Conservation (phyloP, 2,888 invertebrate species). For the Brenthis ino region DNA sequence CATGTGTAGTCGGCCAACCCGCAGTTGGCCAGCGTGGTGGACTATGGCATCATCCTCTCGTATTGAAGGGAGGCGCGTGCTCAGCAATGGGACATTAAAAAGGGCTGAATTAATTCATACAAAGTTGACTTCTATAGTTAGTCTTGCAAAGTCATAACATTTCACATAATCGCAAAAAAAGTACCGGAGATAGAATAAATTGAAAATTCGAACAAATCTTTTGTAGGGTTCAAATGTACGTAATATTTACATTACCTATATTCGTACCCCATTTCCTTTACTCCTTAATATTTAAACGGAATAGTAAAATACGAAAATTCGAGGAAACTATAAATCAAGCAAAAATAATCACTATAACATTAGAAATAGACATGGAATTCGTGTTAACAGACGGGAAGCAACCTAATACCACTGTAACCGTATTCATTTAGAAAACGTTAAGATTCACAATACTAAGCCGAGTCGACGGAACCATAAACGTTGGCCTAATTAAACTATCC, state of each 20-base stretch:
- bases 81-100: too few species aligned
- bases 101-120: too few species aligned
- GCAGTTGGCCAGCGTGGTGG: too few species aligned
- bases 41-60: too few species aligned
- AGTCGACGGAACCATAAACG: slow-evolving; percentile 12
- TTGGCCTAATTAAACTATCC: slow-evolving; percentile 16
- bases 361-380: slow-evolving; percentile 4
- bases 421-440: slow-evolving; percentile 15
- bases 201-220: too few species aligned
- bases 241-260: not conserved
- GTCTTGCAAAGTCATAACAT: too few species aligned
- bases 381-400: slow-evolving; percentile 15
- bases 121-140: too few species aligned
- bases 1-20: too few species aligned
- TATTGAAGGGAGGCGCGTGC: too few species aligned
- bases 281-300: not conserved
- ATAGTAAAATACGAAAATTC: not conserved
- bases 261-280: not conserved
- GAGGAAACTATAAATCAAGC: not conserved
- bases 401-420: slow-evolving; percentile 22
- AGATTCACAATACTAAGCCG: slow-evolving; percentile 17
- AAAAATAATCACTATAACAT: not conserved
- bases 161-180: too few species aligned
- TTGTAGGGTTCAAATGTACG: too few species aligned
- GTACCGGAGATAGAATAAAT: too few species aligned